Conservation (phyloP, 2,113 vertebrate species). For the Canis aureus region DNA sequence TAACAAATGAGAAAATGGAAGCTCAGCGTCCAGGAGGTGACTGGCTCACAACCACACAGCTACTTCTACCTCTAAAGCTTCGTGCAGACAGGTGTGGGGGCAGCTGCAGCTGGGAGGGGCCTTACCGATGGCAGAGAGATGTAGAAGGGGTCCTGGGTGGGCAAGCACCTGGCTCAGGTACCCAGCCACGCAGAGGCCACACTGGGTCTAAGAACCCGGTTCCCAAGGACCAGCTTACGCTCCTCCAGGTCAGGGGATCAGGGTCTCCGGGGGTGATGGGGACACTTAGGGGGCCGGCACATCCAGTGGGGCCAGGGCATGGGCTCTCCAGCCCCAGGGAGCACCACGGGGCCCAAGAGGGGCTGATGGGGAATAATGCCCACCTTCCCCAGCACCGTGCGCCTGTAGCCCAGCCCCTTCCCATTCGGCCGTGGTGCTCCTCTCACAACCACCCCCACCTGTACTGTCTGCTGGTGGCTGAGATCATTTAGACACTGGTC, state of each 20-base stretch:
- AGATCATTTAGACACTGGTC: not conserved
- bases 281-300: not conserved
- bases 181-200: not conserved
- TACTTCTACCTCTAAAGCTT: not conserved
- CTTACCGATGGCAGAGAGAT: not conserved
- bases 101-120: not conserved
- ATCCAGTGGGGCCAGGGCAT: not conserved
- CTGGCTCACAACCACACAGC: accelerated
- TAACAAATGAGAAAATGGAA: not conserved
- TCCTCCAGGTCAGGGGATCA: too few relatives aligned
- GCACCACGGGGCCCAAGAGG: too few relatives aligned
- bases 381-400: too few relatives aligned
- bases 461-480: not conserved
- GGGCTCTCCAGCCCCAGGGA: not conserved
- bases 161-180: not conserved
- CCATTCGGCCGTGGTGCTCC: not conserved
- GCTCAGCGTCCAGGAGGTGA: not conserved
- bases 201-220: not conserved
- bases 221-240: not conserved
- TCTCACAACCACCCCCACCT: not conserved
- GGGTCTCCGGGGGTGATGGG: not conserved
- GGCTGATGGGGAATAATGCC: not conserved
- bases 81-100: not conserved
- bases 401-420: not conserved
- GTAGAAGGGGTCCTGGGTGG: not conserved